A percentile compares a stretch with the other conserved stretches of the same genome.
phyloP scores from a whole-genome alignment of 2,113 vertebrate genomes.

The Peromyscus maniculatus region DNA sequence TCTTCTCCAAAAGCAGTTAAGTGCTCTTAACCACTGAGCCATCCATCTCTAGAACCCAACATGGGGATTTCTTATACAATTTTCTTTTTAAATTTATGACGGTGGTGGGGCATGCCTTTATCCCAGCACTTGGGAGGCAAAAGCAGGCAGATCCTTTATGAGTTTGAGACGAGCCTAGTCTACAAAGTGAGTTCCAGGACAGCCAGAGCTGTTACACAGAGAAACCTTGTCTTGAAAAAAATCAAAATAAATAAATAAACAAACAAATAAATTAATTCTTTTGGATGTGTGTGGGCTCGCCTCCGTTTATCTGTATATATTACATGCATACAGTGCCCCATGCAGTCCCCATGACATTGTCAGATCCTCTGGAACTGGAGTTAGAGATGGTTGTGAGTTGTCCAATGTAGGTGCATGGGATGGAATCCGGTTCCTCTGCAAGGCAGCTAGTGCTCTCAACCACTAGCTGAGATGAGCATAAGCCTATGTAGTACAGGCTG shows the following conservation, averaged over 20 bases:
- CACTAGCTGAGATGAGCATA: neutral
- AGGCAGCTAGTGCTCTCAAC: neutral
- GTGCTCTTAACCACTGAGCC: neutral
- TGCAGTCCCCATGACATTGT: neutral
- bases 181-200: too few species aligned
- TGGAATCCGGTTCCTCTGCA: neutral
- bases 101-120: too few species aligned
- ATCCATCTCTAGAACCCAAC: neutral
- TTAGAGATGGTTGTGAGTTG: neutral
- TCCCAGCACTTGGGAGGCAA: too few species aligned
- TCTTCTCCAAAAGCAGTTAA: neutral
- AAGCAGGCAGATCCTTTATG: too few species aligned
- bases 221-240: too few species aligned
- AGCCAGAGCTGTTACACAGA: too few species aligned
- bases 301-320: neutral
- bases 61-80: neutral
- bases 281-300: neutral
- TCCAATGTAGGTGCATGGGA: neutral
- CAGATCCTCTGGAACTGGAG: neutral
- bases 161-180: too few species aligned
- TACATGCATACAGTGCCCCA: neutral
- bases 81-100: neutral
- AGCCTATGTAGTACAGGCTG: neutral
- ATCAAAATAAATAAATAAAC: too few species aligned
- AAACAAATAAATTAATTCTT: neutral